Base-by-base conservation (phyloP, 2,888 invertebrate species). In the Keiferia lycopersicella region DNA sequence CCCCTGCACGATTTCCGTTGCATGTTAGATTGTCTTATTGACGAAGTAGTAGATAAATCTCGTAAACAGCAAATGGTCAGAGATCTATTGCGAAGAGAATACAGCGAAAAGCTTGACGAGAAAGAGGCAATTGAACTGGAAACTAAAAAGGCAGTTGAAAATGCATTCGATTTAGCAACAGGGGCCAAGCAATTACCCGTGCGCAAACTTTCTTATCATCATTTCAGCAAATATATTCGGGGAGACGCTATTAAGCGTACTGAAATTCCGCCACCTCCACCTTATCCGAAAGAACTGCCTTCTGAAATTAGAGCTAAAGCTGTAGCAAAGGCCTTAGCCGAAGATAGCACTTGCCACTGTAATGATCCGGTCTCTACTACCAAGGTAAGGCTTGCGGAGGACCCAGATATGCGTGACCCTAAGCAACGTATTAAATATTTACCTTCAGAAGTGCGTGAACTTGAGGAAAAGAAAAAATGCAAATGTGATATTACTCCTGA, bases 381-480 rank as follows among this genome's bases (percentile, higher is more conserved):
- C 3, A 61, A 64, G 22, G 39, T 50, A 12, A 64, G 62, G 64
- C 34, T 64, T 73, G 39, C 60, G 64, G 51, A 71, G 75, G 20
- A 62, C 53, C 30, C 34, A n/a, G 57, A 38, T 6, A 22, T 20
- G 39, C 39, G 57, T 18, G 39, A 66, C 18, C 58, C 14, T 58
- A 10, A 51, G 53, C 18, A 45, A 22, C 51, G 51, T 26, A 53
- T 53, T 26, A 1, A 38, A 41, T 66, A 86, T 11, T 73, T 89
- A 60, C 90, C 91, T 0, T 84, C 90, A 0, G 80, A 82, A n/a
- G 64, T 89, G 50, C 69, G 89, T 0, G 50, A 66, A 2, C 67
- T 87, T 16, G 87, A 89, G 48, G 85, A 86, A 6, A 58, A 87
- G 75, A 66, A 75, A 12, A 75, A 79, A 0, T 91, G 91, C 81